These are phyloP conservation scores for Tangachromis dhanisi DNA, from an alignment of 2,113 vertebrate genomes.

Conservation along the genomic window DNA sequence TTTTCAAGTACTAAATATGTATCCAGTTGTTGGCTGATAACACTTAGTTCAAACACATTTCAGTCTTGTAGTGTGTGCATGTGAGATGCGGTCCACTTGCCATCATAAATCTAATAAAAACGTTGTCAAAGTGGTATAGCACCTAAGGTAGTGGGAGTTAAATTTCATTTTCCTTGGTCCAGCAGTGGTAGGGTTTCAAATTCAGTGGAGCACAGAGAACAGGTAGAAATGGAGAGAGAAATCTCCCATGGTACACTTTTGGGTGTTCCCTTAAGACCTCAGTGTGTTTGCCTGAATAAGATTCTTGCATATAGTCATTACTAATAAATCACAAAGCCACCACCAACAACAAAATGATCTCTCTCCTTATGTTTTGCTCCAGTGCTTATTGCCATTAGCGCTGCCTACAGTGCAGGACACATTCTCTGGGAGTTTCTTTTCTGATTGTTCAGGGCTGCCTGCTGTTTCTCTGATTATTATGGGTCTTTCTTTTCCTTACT, in stretches of 20 bases:
- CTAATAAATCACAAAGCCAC: not conserved
- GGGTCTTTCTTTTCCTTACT: not conserved
- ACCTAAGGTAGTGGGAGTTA: conserved; percentile 14
- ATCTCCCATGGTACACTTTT: not conserved
- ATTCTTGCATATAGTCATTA: not conserved
- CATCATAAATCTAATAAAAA: conserved; percentile 3
- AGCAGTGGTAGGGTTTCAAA: not conserved
- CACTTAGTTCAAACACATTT: not conserved
- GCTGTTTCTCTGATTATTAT: conserved; percentile 11
- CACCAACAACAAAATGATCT: not conserved
- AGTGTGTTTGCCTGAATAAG: not conserved
- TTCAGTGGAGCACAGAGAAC: not conserved
- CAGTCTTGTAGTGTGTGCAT: not conserved
- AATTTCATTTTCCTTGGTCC: conserved; percentile 25
- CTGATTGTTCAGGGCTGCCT: not conserved
- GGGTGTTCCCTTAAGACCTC: not conserved
- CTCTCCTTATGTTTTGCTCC: conserved; percentile 7
- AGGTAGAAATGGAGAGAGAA: conserved; percentile 8
- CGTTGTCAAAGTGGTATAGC: not conserved
- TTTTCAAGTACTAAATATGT: not conserved
- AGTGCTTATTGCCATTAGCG: conserved; percentile 23
- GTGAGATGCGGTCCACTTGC: not conserved
- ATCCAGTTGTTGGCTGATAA: not conserved
- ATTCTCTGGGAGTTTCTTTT: not conserved
- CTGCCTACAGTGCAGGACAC: not conserved